phyloP scores from a whole-genome alignment of 2,113 vertebrate genomes.

The Lynx canadensis region DNA sequence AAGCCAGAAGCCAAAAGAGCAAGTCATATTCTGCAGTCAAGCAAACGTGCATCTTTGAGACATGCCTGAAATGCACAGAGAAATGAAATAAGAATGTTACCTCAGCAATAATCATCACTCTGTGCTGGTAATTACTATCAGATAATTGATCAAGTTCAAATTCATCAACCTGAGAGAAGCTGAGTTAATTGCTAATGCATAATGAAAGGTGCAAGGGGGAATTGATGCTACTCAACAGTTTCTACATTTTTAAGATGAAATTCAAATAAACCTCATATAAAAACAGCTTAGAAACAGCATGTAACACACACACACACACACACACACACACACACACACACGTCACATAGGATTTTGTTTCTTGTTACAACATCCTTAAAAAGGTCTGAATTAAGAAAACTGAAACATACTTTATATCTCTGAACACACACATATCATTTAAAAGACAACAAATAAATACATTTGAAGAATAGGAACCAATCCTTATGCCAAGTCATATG shows the following conservation, averaged over 20 bases:
- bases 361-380: background rate
- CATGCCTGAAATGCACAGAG: constrained; percentile 1
- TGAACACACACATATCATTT: background rate
- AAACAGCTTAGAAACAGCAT: constrained; percentile 48
- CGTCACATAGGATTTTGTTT: background rate
- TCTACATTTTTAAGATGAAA: constrained; percentile 8
- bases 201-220: constrained; percentile 64
- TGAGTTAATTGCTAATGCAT: constrained; percentile 76
- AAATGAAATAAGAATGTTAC: constrained; percentile 60
- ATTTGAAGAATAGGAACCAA: background rate
- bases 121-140: constrained; percentile 75
- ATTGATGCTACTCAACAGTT: constrained; percentile 65
- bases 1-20: constrained; percentile 58
- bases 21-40: constrained; percentile 37
- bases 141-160: constrained; percentile 81
- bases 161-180: constrained; percentile 76
- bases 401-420: background rate
- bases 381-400: background rate
- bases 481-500: background rate
- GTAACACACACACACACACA: constrained; percentile 44
- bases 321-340: constrained; percentile 32
- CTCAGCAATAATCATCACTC: constrained; percentile 61
- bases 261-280: constrained; percentile 70
- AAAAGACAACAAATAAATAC: background rate
- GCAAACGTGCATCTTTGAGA: background rate